Conservation (phyloP, 64 coral and sea anemone genomes). For the Stylophora pistillata region DNA sequence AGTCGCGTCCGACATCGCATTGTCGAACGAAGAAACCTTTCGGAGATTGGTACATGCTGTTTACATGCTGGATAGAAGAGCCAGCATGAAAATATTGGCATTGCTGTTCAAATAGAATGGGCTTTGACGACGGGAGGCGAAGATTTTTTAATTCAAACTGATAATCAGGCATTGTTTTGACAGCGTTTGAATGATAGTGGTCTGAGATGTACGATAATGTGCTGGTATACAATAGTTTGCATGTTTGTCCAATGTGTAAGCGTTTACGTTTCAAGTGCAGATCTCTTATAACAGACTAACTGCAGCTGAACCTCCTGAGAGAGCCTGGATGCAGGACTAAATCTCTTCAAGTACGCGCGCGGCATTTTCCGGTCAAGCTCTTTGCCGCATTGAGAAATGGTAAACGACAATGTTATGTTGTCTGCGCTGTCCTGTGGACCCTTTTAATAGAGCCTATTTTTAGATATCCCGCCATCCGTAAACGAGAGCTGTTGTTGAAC, state of each 20-base stretch:
- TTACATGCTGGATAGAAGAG: too few species aligned
- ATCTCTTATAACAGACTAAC: neutral
- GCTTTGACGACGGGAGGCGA: neutral
- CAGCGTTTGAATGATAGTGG: neutral
- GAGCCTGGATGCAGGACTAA: neutral
- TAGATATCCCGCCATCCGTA: neutral
- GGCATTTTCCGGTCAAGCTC: neutral
- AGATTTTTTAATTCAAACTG: slow-evolving; percentile 16
- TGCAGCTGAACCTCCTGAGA: neutral
- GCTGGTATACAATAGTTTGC: neutral
- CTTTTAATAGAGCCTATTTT: neutral
- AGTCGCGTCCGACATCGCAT: too few species aligned
- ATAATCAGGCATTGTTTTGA: neutral
- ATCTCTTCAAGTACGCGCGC: neutral
- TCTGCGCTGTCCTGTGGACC: neutral
- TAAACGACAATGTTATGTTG: neutral
- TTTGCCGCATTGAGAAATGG: neutral
- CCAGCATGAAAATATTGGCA: too few species aligned
- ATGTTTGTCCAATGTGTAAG: neutral
- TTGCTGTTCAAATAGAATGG: neutral
- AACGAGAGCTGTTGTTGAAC: neutral
- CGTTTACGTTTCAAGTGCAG: neutral
- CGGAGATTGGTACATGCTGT: too few species aligned
- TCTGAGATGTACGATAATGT: neutral
- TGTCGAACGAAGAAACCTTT: too few species aligned